phyloP scores from a whole-genome alignment of 2,888 invertebrate genomes.

The Thalpophila matura region DNA sequence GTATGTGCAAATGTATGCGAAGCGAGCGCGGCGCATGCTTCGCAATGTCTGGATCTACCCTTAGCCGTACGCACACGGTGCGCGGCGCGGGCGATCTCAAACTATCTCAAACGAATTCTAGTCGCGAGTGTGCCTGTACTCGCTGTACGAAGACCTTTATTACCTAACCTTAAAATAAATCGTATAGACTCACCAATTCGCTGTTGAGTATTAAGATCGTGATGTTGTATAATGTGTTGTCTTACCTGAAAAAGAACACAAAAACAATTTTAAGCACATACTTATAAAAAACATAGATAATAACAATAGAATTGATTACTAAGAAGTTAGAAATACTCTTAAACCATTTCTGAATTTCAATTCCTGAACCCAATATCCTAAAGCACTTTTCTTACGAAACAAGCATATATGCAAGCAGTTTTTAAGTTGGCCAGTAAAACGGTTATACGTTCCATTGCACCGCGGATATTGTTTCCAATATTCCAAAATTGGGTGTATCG shows the following conservation, averaged over 20 bases:
- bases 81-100: no score
- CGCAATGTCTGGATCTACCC: no score
- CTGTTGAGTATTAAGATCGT: not conserved
- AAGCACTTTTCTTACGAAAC: slow-evolving; percentile 19
- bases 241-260: slow-evolving; percentile 54
- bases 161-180: no score
- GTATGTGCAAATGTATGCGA: no score
- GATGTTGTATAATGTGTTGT: not conserved
- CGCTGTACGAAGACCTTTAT: no score
- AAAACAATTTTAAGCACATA: not conserved
- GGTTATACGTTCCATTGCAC: slow-evolving; percentile 49
- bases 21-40: no score
- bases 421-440: slow-evolving; percentile 54
- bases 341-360: not conserved
- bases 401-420: slow-evolving; percentile 30
- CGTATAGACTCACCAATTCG: slow-evolving; percentile 28
- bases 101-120: no score
- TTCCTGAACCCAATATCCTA: not conserved
- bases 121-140: no score
- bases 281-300: not conserved
- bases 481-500: slow-evolving; percentile 72
- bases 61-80: no score
- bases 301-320: not conserved
- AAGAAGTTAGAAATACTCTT: not conserved
- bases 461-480: slow-evolving; percentile 71